Conservation (phyloP, 2,888 invertebrate genomes). For the Drosophila siamana region DNA sequence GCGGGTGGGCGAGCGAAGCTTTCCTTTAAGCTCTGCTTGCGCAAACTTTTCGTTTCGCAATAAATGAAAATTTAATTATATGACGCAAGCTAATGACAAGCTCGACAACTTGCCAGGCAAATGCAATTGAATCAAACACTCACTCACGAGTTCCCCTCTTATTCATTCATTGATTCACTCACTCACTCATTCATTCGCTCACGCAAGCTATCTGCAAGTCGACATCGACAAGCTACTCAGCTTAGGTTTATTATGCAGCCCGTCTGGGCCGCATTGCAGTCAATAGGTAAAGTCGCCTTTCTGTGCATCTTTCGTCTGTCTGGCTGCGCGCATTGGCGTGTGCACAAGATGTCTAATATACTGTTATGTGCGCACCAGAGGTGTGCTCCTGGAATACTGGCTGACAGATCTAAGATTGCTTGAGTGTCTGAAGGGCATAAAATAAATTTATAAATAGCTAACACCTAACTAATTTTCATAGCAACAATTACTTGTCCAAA, state of each 20-base stretch:
- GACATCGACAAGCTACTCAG: constrained; percentile 11
- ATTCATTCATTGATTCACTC: constrained; percentile 14
- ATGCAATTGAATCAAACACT: constrained; percentile 37
- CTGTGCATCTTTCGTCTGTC: constrained; percentile 28
- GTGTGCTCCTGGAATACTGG: neutral
- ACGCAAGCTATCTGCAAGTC: constrained; percentile 1
- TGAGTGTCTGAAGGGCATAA: too few relatives aligned
- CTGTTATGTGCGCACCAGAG: constrained; percentile 24
- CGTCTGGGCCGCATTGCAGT: constrained; percentile 57
- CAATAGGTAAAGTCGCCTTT: constrained; percentile 49
- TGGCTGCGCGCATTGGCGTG: constrained; percentile 64
- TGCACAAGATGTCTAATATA: constrained; percentile 30
- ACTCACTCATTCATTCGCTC: neutral
- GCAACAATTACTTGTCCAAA: too few relatives aligned
- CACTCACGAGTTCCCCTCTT: constrained; percentile 23
- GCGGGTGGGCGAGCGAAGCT: constrained; percentile 5
- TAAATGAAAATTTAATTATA: constrained; percentile 46
- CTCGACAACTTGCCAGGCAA: constrained; percentile 35
- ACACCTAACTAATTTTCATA: too few relatives aligned
- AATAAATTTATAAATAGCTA: too few relatives aligned
- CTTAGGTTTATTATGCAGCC: constrained; percentile 39
- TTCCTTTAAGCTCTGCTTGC: constrained; percentile 10
- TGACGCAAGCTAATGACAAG: constrained; percentile 41
- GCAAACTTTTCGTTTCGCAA: constrained; percentile 29
- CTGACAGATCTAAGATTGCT: too few relatives aligned